These are phyloP conservation scores for Wiebesia pumilae DNA, from an alignment of 1,140 invertebrate species.

Conservation along the genomic window DNA sequence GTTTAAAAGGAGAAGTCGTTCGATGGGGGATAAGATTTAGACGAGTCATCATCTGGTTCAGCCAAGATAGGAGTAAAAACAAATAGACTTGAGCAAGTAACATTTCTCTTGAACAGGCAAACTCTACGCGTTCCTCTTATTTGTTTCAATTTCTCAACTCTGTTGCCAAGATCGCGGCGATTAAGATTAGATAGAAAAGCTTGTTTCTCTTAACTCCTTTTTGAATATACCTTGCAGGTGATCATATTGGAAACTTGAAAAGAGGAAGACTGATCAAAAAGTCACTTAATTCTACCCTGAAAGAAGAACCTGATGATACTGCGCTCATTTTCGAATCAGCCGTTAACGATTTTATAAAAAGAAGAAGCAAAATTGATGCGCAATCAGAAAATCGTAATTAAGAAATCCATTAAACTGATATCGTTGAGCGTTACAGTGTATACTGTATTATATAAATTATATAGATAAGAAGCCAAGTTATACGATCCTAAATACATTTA, in stretches of 20 bases:
- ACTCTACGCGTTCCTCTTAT: not conserved
- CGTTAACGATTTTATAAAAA: too few relatives aligned
- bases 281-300: too few relatives aligned
- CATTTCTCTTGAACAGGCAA: not conserved
- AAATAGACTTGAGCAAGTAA: not conserved
- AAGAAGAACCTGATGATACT: too few relatives aligned
- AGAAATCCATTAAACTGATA: not conserved
- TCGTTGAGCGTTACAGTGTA: not conserved
- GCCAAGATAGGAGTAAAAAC: not conserved
- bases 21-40: not conserved
- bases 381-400: not conserved
- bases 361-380: not conserved
- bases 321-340: not conserved
- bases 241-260: not conserved
- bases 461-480: not conserved
- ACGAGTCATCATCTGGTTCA: conserved; percentile 37
- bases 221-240: too few relatives aligned
- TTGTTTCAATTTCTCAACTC: not conserved
- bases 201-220: not conserved
- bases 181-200: not conserved
- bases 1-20: not conserved
- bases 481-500: not conserved
- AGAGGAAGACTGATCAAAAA: not conserved
- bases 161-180: not conserved
- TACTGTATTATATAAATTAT: too few relatives aligned